Conservation (phyloP, 2,113 vertebrate genomes). For the Callipepla squamata region DNA sequence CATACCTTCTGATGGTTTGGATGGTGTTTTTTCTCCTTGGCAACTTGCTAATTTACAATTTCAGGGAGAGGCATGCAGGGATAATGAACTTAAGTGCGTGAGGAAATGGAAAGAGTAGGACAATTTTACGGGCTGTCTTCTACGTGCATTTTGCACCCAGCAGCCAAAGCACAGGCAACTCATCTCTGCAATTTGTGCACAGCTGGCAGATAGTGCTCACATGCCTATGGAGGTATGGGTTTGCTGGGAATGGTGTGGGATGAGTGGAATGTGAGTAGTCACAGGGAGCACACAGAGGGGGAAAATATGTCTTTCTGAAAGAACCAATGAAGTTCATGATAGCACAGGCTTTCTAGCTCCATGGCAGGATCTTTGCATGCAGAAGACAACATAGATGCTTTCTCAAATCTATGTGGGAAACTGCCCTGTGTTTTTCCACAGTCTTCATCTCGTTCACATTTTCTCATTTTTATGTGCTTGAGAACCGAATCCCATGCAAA, state of each 20-base stretch:
- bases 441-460: neutral
- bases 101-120: neutral
- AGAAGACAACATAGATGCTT: neutral
- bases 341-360: neutral
- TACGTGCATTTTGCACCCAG: neutral
- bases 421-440: constrained; percentile 23
- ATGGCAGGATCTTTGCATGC: neutral
- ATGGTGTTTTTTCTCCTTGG: neutral
- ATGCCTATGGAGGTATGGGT: accelerated
- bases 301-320: neutral
- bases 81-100: neutral
- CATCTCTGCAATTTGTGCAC: neutral
- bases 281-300: neutral
- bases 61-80: neutral
- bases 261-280: accelerated
- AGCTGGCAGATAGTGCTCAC: neutral
- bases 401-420: neutral
- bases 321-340: neutral
- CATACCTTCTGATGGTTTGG: neutral
- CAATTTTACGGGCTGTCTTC: accelerated
- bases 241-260: neutral
- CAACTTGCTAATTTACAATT: neutral
- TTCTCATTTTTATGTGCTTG: neutral
- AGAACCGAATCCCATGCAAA: constrained; percentile 20
- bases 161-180: neutral